These are phyloP conservation scores for Callipepla squamata DNA, from an alignment of 2,113 vertebrate species.

Conservation along the genomic window DNA sequence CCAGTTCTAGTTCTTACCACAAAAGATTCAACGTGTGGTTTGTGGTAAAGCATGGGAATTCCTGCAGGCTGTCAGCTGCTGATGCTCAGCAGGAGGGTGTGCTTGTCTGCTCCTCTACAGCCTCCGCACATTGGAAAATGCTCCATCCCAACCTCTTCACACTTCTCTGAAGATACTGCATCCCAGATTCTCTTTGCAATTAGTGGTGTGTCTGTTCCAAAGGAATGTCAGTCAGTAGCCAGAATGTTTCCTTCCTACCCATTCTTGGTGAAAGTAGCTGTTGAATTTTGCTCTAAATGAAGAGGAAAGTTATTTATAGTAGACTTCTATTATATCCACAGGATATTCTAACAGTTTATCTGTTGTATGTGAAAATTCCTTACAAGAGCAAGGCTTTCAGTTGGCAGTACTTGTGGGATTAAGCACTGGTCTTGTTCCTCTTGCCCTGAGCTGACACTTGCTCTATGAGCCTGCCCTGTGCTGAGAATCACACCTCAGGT, in stretches of 20 bases:
- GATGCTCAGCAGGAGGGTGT: background rate
- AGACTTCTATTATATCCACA: background rate
- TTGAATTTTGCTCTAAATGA: background rate
- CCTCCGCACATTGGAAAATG: background rate
- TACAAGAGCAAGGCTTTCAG: background rate
- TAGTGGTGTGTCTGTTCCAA: background rate
- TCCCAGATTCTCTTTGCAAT: background rate
- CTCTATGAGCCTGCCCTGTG: background rate
- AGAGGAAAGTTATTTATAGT: background rate
- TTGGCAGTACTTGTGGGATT: background rate
- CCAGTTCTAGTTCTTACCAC: background rate
- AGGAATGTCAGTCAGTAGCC: background rate
- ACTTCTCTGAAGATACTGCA: background rate
- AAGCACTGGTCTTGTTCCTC: background rate
- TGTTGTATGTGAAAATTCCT: background rate
- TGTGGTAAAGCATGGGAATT: background rate
- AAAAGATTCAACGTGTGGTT: background rate
- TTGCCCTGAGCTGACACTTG: background rate
- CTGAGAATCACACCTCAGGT: background rate
- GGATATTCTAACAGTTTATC: background rate
- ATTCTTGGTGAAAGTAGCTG: background rate
- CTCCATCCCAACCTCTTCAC: background rate
- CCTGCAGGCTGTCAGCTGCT: background rate
- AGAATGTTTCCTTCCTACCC: background rate
- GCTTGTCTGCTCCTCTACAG: background rate